Conservation (phyloP, 2,797 vertebrate genomes). For the Sebastes kiyomatsui region DNA sequence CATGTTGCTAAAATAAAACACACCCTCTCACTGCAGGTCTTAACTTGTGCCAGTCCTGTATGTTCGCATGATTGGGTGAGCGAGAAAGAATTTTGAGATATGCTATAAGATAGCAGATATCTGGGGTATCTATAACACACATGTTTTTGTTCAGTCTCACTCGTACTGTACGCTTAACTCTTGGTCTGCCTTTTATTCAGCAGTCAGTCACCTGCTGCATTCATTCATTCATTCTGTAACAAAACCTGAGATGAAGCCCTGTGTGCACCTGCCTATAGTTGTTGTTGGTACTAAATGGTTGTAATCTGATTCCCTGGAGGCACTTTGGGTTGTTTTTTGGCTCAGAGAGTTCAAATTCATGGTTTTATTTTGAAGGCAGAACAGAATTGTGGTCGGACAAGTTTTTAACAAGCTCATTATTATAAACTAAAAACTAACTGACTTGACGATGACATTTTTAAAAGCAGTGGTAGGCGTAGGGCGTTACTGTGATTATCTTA, state of each 20-base stretch:
- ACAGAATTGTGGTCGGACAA: neutral
- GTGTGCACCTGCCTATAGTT: slow-evolving; percentile 11
- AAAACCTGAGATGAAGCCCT: slow-evolving; percentile 5
- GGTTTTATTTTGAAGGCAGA: neutral
- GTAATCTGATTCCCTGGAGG: slow-evolving; percentile 30
- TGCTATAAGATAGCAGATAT: no score
- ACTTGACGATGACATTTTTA: neutral
- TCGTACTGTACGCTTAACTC: neutral
- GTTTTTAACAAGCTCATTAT: neutral
- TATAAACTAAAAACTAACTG: neutral
- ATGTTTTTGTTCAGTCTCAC: slow-evolving; percentile 6
- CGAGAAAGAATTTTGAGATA: slow-evolving; percentile 17
- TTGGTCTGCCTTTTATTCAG: slow-evolving; percentile 19
- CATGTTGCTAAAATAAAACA: slow-evolving; percentile 22
- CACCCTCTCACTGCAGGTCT: slow-evolving; percentile 60
- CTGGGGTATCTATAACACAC: neutral
- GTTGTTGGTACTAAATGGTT: slow-evolving; percentile 2
- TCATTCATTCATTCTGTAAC: slow-evolving; percentile 34
- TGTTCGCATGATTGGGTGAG: slow-evolving; percentile 24
- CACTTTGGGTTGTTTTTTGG: neutral
- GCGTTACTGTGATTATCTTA: neutral
- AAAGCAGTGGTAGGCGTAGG: neutral
- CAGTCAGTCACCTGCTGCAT: slow-evolving; percentile 41
- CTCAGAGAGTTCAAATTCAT: neutral
- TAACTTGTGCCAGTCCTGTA: slow-evolving; percentile 41